These are phyloP conservation scores for Alethe castanea DNA, from an alignment of 2,113 vertebrate species.

Conservation along the genomic window DNA sequence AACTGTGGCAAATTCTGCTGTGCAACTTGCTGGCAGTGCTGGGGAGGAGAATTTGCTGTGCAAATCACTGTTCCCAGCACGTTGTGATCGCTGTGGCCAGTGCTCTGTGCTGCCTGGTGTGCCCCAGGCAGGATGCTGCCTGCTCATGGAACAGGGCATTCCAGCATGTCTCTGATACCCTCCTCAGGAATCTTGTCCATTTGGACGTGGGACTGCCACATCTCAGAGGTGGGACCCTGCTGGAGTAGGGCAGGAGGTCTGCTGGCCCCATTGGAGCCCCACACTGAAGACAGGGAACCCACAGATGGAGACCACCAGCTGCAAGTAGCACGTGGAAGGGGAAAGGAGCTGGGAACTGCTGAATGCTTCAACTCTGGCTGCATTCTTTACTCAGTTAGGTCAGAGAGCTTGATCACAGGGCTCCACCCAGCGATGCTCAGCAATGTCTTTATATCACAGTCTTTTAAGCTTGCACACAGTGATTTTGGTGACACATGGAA, in stretches of 20 bases:
- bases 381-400: not conserved
- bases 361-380: not conserved
- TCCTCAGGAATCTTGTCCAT: not conserved
- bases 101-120: not conserved
- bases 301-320: not conserved
- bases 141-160: not conserved
- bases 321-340: not conserved
- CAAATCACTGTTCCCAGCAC: not conserved
- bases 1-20: not conserved
- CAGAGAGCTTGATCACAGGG: not conserved
- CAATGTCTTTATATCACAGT: not conserved
- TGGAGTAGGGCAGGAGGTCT: not conserved
- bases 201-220: not conserved
- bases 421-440: not conserved
- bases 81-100: rapidly evolving
- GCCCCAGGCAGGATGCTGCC: not conserved
- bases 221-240: not conserved
- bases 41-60: not conserved
- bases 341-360: not conserved
- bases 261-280: not conserved
- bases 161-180: not conserved
- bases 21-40: not conserved
- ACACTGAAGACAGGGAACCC: rapidly evolving
- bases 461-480: not conserved
- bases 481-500: not conserved